phyloP scores from a whole-genome alignment of 1,140 invertebrate species.

The Lepidostoma basale region DNA sequence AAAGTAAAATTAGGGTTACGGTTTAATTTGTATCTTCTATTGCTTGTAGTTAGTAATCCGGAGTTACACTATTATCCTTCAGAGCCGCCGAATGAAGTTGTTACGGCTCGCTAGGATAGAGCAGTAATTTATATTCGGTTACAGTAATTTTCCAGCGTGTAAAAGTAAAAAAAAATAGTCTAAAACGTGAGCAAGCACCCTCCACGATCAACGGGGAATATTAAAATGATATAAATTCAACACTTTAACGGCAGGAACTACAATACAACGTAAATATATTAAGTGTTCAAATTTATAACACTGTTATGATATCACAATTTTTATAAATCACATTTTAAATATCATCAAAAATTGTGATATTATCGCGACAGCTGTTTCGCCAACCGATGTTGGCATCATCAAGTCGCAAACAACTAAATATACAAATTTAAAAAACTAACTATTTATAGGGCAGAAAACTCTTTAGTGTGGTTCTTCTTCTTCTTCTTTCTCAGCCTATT shows the following conservation, averaged over 20 bases:
- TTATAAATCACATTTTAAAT: neutral
- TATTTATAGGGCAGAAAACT: too few species aligned
- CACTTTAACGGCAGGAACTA: neutral
- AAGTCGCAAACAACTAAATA: neutral
- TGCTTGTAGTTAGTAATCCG: too few species aligned
- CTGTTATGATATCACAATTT: too few species aligned
- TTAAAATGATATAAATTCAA: conserved; percentile 24
- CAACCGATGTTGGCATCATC: too few species aligned
- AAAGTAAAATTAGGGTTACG: too few species aligned
- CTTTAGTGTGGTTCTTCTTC: too few species aligned
- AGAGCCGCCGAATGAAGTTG: conserved; percentile 2
- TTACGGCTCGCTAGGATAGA: neutral
- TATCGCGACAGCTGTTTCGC: too few species aligned
- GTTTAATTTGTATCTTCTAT: too few species aligned
- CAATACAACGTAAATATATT: neutral
- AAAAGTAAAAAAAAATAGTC: neutral
- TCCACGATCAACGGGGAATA: conserved; percentile 20
- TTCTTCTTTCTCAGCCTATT: too few species aligned
- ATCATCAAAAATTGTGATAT: neutral
- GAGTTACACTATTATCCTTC: too few species aligned
- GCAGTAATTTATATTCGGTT: conserved; percentile 22
- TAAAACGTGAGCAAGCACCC: conserved; percentile 11
- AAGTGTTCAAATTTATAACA: too few species aligned
- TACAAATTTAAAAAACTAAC: too few species aligned
- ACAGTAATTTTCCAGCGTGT: conserved; percentile 3